Percentiles rank a stretch among this genome's conserved stretches.
These are phyloP conservation scores for Agrochola litura DNA, from an alignment of 2,888 invertebrate genomes.

Conservation along the genomic window DNA sequence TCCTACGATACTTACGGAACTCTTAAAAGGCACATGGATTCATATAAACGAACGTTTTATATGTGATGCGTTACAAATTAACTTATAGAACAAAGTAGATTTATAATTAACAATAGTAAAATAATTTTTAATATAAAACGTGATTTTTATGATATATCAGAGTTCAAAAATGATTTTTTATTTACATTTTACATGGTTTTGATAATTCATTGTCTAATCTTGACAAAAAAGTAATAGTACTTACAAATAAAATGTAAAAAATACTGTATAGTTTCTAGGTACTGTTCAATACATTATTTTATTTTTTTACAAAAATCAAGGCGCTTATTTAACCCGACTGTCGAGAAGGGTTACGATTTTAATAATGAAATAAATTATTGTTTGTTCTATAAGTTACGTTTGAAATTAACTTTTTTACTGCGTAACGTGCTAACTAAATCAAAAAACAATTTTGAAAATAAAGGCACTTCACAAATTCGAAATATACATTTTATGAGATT, in stretches of 20 bases:
- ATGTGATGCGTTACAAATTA: conserved; percentile 50
- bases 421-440: conserved; percentile 55
- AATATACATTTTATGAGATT: conserved; percentile 3
- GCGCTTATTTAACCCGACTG: not conserved
- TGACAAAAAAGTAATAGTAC: not conserved
- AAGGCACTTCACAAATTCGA: conserved; percentile 14
- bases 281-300: not conserved
- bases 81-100: conserved; percentile 60
- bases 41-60: conserved; percentile 35
- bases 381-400: conserved; percentile 61
- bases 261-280: not conserved
- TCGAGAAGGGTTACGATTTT: not conserved
- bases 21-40: conserved; percentile 67
- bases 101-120: not conserved
- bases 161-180: not conserved
- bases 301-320: conserved; percentile 1
- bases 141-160: conserved; percentile 13
- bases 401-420: conserved; percentile 12
- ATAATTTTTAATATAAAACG: not conserved
- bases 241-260: not conserved
- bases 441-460: not conserved
- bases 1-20: conserved; percentile 70
- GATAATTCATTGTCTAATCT: not conserved
- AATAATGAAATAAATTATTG: not conserved
- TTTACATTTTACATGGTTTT: not conserved